Evolutionary conservation across 2,888 invertebrate genomes (phyloP), one percentile per base, ranked within the genome.

Genomic region (Microctonus aethiopoides): DNA sequence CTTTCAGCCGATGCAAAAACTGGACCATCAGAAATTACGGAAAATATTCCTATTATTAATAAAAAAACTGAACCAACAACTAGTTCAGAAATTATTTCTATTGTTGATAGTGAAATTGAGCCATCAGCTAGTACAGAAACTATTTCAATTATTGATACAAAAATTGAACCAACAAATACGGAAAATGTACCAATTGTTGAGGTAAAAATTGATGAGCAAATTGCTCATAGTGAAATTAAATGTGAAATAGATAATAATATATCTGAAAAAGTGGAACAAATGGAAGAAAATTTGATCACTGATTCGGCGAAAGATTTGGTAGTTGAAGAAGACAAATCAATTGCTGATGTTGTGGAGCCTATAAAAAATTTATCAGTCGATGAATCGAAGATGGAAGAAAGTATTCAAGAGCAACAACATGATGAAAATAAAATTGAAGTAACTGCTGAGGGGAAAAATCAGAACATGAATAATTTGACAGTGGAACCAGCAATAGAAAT

Each of bases 261-360:
- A 61, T 52, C 61, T 2, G 85, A 84, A 85, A 87, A 88, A 80
- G 86, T 46, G 5, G 87, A 77, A 87, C 88, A 74, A 88, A 87
- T 69, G 83, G 13, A 16, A n/a, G 61, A 62, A 34, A 20, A 39
- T 51, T 22, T 13, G 16, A 26, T 54, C 34, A 5, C 56, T 7
- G 66, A 46, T 2, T 5, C 41, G 26, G 24, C 46, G 46, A 24
- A 26, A 22, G 52, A 60, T 10, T 20, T n/a, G 29, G 41, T n/a
- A 57, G 69, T 54, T 9, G 66, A 73, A 26, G 67, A 54, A 4
- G 20, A 32, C n/a, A n/a, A n/a, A 61, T 32, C 11, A 22, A 29
- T 26, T 20, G 51, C 5, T 13, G 20, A 26, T 6, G 11, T 13
- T 1, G 10, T 20, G 11, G 34, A 59, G 9, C 10, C 34, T 16